These are phyloP conservation scores for Caerostris darwini DNA, from an alignment of 1,140 invertebrate genomes.

Conservation along the genomic window DNA sequence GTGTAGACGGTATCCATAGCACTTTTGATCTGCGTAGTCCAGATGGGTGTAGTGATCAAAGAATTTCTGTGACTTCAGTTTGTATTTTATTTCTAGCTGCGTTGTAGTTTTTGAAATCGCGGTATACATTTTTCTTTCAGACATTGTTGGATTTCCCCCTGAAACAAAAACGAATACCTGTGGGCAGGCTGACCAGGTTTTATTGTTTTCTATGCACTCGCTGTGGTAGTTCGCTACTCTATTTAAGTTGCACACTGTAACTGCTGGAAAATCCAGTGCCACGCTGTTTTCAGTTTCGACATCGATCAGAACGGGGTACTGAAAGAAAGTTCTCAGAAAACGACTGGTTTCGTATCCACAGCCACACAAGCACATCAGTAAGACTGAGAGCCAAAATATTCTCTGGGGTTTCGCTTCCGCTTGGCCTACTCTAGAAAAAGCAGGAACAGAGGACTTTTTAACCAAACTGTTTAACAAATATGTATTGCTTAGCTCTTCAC, in stretches of 20 bases:
- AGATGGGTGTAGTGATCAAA: neutral
- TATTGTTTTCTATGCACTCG: neutral
- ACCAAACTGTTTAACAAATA: neutral
- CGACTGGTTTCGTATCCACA: neutral
- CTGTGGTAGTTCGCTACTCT: neutral
- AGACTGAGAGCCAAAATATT: neutral
- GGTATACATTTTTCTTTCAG: neutral
- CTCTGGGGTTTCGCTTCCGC: neutral
- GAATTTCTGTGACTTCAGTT: neutral
- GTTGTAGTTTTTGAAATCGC: neutral
- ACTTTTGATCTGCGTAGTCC: neutral
- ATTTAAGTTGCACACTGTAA: constrained; percentile 42
- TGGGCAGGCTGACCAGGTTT: neutral
- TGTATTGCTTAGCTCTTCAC: no score
- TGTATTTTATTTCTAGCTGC: neutral
- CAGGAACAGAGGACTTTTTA: neutral
- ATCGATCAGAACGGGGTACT: constrained; percentile 37
- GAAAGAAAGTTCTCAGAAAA: neutral
- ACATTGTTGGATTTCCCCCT: neutral
- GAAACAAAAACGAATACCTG: fast-evolving
- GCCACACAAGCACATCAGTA: neutral
- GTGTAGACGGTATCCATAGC: neutral
- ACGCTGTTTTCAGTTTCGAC: neutral
- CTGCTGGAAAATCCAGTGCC: neutral
- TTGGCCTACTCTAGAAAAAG: neutral